Evolutionary conservation across 2,797 vertebrate genomes (phyloP).

Genomic region (Corythornis leucogaster): DNA sequence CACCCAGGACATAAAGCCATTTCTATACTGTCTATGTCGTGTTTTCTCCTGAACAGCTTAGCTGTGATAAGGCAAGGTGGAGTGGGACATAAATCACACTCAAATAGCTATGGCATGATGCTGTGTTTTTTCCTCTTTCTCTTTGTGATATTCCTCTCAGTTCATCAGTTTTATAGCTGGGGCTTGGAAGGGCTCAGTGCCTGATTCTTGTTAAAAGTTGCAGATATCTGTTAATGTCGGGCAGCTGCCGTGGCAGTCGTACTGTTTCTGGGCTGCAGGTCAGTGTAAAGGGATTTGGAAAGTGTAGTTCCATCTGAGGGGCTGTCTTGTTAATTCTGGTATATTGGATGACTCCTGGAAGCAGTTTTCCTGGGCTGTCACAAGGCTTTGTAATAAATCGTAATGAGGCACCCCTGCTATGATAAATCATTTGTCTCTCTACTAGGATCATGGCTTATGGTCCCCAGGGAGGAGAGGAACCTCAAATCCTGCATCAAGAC

Average conservation of each 20-base stretch:
- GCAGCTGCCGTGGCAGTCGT: slow-evolving; percentile 2
- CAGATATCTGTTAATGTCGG: not conserved
- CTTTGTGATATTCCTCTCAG: not conserved
- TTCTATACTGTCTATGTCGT: not conserved
- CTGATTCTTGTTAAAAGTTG: not conserved
- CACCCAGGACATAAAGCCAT: not conserved
- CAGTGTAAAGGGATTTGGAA: not conserved
- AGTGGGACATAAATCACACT: not conserved
- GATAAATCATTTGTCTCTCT: slow-evolving; percentile 21
- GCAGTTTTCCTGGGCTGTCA: slow-evolving; percentile 12
- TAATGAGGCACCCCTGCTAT: not conserved
- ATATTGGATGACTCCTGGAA: slow-evolving; percentile 15
- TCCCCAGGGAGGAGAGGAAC: not conserved
- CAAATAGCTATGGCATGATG: not conserved
- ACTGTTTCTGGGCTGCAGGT: not conserved
- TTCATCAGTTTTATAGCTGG: slow-evolving; percentile 13
- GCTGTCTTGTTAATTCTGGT: slow-evolving; percentile 15
- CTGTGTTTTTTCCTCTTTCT: not conserved
- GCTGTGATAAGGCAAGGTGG: not conserved
- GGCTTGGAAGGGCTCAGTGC: not conserved
- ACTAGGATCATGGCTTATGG: not conserved
- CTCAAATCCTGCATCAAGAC: not conserved
- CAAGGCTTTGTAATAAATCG: slow-evolving; percentile 47
- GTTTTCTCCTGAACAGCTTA: not conserved
- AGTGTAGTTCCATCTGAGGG: not conserved